These are phyloP conservation scores for Myzus persicae DNA, from an alignment of 1,140 invertebrate species.

Conservation along the genomic window DNA sequence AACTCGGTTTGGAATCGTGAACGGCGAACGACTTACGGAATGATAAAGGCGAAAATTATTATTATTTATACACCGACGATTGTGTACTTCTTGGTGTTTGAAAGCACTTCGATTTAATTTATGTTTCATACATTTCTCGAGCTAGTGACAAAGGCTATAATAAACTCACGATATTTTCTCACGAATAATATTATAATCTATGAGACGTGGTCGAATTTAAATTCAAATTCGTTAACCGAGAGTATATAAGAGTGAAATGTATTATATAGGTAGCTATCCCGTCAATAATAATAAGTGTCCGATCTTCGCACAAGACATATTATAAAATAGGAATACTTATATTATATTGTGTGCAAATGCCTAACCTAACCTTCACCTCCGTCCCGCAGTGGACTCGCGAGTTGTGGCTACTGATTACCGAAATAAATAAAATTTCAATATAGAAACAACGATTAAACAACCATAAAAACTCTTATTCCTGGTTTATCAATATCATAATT, in stretches of 20 bases:
- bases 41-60: not conserved
- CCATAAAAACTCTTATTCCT: not conserved
- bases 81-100: too few species aligned
- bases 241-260: not conserved
- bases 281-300: not conserved
- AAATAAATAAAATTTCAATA: not conserved
- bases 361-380: not conserved
- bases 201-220: too few species aligned
- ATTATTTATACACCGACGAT: too few species aligned
- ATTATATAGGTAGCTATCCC: too few species aligned
- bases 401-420: not conserved
- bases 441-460: not conserved
- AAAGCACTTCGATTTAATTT: too few species aligned
- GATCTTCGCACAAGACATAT: not conserved
- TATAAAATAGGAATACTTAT: not conserved
- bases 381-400: not conserved
- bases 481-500: not conserved
- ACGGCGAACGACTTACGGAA: not conserved
- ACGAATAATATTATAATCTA: too few species aligned
- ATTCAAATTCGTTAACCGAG: not conserved
- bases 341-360: not conserved
- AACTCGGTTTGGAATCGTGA: not conserved
- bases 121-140: too few species aligned
- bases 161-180: too few species aligned
- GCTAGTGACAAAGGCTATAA: too few species aligned